A percentile compares a stretch with the other conserved stretches of the same genome.
Evolutionary conservation across 2,797 vertebrate genomes (phyloP).

Genomic region (Glossophaga mutica): DNA sequence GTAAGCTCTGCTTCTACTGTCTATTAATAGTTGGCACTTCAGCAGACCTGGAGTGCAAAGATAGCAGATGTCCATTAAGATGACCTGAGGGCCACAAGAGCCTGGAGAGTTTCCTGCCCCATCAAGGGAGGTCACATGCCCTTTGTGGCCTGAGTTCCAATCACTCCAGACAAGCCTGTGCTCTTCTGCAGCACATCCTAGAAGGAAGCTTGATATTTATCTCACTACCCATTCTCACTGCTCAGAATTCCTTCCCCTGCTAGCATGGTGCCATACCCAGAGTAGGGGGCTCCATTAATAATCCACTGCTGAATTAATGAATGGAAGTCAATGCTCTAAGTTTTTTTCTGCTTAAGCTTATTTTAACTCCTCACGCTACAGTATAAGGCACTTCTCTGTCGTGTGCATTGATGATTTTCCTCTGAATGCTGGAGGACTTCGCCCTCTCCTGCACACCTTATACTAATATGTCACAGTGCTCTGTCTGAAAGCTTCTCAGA

Average conservation of each 20-base stretch:
- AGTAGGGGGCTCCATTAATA: background rate
- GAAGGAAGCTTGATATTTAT: background rate
- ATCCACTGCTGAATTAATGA: background rate
- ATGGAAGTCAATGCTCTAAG: background rate
- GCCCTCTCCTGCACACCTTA: background rate
- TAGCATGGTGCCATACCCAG: background rate
- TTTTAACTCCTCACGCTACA: background rate
- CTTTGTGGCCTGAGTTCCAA: background rate
- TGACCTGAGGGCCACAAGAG: background rate
- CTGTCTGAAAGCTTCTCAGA: background rate
- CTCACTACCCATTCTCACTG: background rate
- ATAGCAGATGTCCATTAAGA: slow-evolving; percentile 28
- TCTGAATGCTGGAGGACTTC: background rate
- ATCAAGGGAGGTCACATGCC: background rate
- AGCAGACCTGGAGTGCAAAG: slow-evolving; percentile 53
- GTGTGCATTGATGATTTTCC: background rate
- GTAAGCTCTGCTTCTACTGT: slow-evolving; percentile 62
- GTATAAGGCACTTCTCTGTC: background rate
- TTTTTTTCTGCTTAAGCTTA: background rate
- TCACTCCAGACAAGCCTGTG: background rate
- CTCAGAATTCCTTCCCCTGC: background rate
- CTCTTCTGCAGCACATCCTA: background rate
- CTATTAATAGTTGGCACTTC: slow-evolving; percentile 74
- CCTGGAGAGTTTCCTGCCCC: slow-evolving; percentile 12
- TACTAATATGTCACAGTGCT: background rate